Evolutionary conservation across 2,888 invertebrate species (phyloP), one percentile per base, ranked within the genome.

Genomic region (Lithophane socia): DNA sequence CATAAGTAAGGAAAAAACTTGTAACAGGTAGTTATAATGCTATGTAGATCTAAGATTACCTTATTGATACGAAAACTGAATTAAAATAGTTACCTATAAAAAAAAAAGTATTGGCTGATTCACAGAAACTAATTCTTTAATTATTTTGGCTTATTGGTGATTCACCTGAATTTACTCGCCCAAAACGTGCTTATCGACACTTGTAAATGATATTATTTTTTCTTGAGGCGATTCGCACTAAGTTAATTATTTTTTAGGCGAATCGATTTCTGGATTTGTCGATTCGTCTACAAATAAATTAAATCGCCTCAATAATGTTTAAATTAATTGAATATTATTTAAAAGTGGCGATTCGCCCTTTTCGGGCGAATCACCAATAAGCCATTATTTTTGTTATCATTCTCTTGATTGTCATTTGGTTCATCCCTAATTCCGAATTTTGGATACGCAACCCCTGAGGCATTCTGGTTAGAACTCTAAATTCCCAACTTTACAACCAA

Each of bases 1-100:
- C 86, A 24, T 24, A 10, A 13, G 75, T 37, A 56, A 77, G 84
- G 83, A 83, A 85, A 82, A 82, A 73, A 8, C n/a, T 16, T 24
- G 7, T 12, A 16, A 16, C 42, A 67, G 18, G 54, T 75, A 47
- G 1, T 10, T 0, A 13, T 44, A 8, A 24, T 18, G 49, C 44
- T 52, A 65, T 13, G 18, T 47, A 54, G 58, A 73, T 79, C 10
- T 75, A 24, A 83, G 80, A 80, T 80, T 63, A 60, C 63, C 8
- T 13, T 64, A 54, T 42, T 54, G 61, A 78, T 70, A 52, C 37
- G 4, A 13, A 73, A 56, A 82, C 1, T 0, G 4, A 37, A 37
- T 37, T 37, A 37, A 37, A 37, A 37, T 37, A 37, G 37, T 37
- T 37, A 37, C 5, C 37, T 37, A 13, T 10, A 10, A 10, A 56